These are phyloP conservation scores for Tetragonula clypearis DNA, from an alignment of 1,140 invertebrate genomes.

Conservation along the genomic window DNA sequence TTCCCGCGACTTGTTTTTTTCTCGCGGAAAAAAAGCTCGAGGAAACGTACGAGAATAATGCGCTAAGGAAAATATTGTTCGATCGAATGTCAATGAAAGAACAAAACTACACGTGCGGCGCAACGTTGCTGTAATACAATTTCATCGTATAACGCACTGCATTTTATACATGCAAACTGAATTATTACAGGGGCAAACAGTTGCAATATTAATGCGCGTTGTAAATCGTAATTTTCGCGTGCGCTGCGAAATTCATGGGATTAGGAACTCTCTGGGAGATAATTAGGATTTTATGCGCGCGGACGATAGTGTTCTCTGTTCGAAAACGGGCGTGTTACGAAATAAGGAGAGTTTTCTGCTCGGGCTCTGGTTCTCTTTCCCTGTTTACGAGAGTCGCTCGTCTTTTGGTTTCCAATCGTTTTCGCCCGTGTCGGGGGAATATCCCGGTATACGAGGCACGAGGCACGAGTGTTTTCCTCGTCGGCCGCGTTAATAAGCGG, in stretches of 20 bases:
- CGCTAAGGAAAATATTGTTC: no score
- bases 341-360: not conserved
- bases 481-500: conserved; percentile 13
- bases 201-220: not conserved
- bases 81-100: not conserved
- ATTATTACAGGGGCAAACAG: not conserved
- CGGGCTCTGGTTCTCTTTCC: not conserved
- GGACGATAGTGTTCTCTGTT: no score
- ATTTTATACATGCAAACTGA: not conserved
- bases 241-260: not conserved
- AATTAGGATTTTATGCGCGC: not conserved
- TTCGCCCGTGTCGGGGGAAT: not conserved
- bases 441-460: not conserved
- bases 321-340: not conserved
- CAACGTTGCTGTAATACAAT: not conserved
- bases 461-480: conserved; percentile 21
- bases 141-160: not conserved
- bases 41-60: no score
- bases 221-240: not conserved
- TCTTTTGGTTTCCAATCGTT: conserved; percentile 22
- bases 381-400: not conserved
- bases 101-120: not conserved
- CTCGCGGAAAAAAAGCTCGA: no score
- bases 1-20: no score
- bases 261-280: not conserved